Evolutionary conservation across 2,888 invertebrate genomes (phyloP), one percentile per base, ranked within the genome.

Genomic region (Ditula angustiorana): DNA sequence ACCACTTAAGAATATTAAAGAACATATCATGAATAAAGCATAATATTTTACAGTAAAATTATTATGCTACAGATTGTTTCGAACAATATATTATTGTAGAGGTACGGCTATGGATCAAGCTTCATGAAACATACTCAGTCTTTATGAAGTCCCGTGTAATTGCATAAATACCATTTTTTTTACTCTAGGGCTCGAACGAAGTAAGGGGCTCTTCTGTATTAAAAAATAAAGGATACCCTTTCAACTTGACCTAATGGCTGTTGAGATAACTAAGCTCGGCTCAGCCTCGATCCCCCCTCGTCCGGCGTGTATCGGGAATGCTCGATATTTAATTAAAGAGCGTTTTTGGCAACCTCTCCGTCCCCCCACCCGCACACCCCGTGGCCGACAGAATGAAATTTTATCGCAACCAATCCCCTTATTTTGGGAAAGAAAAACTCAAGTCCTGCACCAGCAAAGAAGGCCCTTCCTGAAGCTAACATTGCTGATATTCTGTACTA

Each of bases 311-410:
- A 71, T 71, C 66, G 50, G 71, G 78, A 81, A 81, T 77, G 74
- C 74, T 73, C 69, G 76, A 79, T 75, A 79, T 80, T 82, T 82
- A 76, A 83, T 81, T 80, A 82, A 77, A 75, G 67, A 44, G 53
- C 70, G 67, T 71, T 74, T 73, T 75, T 71, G 71, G 68, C 66
- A 44, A 66, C 65, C 26, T 53, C 62, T 5, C 65, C 49, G 44
- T 21, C 55, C 21, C 44, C 33, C 44, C 16, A 21, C 44, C 53
- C 62, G 2, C 23, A 3, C 23, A 1, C 23, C 23, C 21, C 8
- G 47, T 37, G 23, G 35, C 28, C n/a, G 41, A 61, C 59, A 65
- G 74, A 76, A 76, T 75, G 73, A 75, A 74, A 80, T 76, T 73
- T 76, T 73, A 77, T 79, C 72, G 71, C 66, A 73, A 60, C 67